These are phyloP conservation scores for Drosophila neocordata DNA, from an alignment of 1,140 invertebrate species.

Conservation along the genomic window DNA sequence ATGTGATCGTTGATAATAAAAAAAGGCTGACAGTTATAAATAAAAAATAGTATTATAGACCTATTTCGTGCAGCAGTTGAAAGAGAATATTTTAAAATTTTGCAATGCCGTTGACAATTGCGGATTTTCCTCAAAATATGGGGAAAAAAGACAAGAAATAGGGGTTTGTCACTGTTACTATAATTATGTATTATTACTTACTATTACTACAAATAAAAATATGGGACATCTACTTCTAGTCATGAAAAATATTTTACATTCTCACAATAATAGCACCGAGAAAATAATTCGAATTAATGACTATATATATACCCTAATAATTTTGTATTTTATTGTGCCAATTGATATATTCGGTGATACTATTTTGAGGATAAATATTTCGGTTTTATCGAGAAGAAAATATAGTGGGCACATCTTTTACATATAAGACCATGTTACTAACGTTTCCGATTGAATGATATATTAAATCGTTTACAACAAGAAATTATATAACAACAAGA, in stretches of 20 bases:
- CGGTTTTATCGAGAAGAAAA: too few relatives aligned
- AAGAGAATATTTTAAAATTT: neutral
- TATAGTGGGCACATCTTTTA: neutral
- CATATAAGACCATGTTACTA: neutral
- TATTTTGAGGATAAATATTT: neutral
- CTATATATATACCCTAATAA: neutral
- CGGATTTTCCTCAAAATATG: neutral
- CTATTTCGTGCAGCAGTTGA: neutral
- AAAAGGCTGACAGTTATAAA: neutral
- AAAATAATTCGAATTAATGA: neutral
- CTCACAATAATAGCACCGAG: neutral
- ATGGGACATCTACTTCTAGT: neutral
- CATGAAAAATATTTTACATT: neutral
- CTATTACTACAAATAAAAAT: slow-evolving; percentile 2
- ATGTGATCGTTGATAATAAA: neutral
- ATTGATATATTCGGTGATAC: neutral
- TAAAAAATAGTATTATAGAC: neutral
- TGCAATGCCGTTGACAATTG: neutral
- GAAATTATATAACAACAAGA: neutral
- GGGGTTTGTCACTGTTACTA: neutral
- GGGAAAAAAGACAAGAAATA: too few relatives aligned
- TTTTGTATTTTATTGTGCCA: neutral
- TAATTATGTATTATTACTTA: neutral
- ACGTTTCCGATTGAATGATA: neutral
- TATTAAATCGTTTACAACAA: too few relatives aligned